Percentiles rank a stretch among this genome's conserved stretches.
These are phyloP conservation scores for Hymenochirus boettgeri DNA, from an alignment of 2,113 vertebrate species.

Conservation along the genomic window DNA sequence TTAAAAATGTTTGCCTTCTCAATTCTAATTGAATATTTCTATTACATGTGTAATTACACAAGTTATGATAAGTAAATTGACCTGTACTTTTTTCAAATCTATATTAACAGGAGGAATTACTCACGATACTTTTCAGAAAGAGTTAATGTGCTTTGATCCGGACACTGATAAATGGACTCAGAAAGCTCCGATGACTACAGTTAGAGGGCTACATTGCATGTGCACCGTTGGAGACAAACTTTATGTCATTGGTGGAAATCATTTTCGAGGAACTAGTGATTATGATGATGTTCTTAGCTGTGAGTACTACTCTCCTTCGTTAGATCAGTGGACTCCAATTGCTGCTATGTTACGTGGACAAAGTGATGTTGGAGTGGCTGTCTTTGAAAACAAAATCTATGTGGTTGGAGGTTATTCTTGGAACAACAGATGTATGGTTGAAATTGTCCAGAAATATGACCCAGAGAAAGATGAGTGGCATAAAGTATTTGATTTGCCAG, in stretches of 20 bases:
- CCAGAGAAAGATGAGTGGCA: slow-evolving; percentile 98
- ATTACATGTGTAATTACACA: too few species aligned
- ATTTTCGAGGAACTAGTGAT: slow-evolving; percentile 96
- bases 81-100: neutral
- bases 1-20: too few species aligned
- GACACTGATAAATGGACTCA: slow-evolving; percentile 97
- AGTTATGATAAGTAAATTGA: too few species aligned
- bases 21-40: too few species aligned
- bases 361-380: slow-evolving; percentile 95
- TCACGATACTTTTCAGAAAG: slow-evolving; percentile 98
- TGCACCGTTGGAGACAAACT: slow-evolving; percentile 95
- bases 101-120: slow-evolving; percentile 87
- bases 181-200: slow-evolving; percentile 95
- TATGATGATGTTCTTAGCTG: slow-evolving; percentile 98
- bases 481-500: slow-evolving; percentile 96
- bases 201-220: slow-evolving; percentile 98
- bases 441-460: slow-evolving; percentile 98
- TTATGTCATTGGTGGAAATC: slow-evolving; percentile 97
- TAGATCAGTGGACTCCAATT: slow-evolving; percentile 96
- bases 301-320: slow-evolving; percentile 92
- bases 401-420: slow-evolving; percentile 98
- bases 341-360: slow-evolving; percentile 96
- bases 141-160: slow-evolving; percentile 98
- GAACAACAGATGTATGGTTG: slow-evolving; percentile 99
- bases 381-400: slow-evolving; percentile 96